These are phyloP conservation scores for Cremastinae sp. DNA, from an alignment of 2,888 invertebrate species.

Conservation along the genomic window DNA sequence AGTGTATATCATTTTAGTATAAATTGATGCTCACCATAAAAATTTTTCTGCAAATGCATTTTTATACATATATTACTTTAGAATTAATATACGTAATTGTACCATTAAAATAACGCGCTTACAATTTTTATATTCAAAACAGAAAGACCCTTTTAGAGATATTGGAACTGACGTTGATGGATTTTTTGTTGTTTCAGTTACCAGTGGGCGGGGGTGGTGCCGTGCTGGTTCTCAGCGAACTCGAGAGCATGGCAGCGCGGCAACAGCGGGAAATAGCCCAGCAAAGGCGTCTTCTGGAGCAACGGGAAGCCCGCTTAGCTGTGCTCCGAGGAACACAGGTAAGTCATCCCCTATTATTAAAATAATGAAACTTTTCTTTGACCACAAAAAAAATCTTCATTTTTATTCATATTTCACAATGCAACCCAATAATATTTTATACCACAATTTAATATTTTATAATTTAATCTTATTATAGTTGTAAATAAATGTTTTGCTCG, in stretches of 20 bases:
- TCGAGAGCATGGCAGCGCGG: conserved; percentile 98
- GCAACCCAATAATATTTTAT: no score
- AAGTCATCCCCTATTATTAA: conserved; percentile 62
- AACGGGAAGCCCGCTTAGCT: conserved; percentile 88
- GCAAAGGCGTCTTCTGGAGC: conserved; percentile 95
- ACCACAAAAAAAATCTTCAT: not conserved
- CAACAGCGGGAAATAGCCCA: conserved; percentile 99
- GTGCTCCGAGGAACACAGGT: conserved; percentile 80
- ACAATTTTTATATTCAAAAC: no score
- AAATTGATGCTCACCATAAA: no score
- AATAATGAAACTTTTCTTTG: no score
- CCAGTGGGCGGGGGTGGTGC: conserved; percentile 89
- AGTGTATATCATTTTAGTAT: no score
- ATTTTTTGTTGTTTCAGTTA: conserved; percentile 84
- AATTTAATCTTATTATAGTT: no score
- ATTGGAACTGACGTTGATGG: not conserved
- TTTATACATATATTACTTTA: not conserved
- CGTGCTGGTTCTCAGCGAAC: conserved; percentile 95
- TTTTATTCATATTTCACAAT: conserved; percentile 7
- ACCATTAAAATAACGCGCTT: no score
- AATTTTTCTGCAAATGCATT: no score
- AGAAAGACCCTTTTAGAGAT: not conserved
- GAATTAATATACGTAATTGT: not conserved
- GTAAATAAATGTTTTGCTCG: no score
- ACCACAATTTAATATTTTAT: no score